Conservation (phyloP, 2,888 invertebrate species). For the Drosophila setosimentum region DNA sequence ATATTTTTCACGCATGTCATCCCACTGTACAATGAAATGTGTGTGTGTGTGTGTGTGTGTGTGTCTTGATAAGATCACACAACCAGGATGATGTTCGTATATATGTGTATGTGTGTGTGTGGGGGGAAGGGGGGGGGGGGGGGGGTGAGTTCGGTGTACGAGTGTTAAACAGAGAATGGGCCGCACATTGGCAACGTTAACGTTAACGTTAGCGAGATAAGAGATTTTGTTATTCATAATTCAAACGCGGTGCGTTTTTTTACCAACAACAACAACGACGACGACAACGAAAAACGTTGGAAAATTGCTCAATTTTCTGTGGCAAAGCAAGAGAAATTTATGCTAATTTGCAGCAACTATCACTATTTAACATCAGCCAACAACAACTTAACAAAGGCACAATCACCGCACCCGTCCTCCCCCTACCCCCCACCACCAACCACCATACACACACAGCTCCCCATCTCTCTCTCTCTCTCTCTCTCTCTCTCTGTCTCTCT, state of each 20-base stretch:
- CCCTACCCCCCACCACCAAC: neutral
- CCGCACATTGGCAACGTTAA: conserved; percentile 5
- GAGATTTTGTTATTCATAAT: conserved; percentile 64
- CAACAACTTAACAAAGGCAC: conserved; percentile 16
- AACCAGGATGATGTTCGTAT: neutral
- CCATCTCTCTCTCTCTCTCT: neutral
- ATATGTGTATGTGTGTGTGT: neutral
- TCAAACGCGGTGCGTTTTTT: conserved; percentile 42
- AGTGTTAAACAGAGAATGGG: conserved; percentile 9
- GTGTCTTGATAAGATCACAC: conserved; percentile 54
- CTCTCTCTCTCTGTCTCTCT: neutral
- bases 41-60: neutral
- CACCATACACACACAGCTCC: neutral
- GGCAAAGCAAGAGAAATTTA: conserved; percentile 69
- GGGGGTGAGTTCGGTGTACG: too few relatives aligned
- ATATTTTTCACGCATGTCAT: conserved; percentile 54
- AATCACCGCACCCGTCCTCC: too few relatives aligned
- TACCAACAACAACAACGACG: conserved; percentile 23
- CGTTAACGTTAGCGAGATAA: conserved; percentile 58
- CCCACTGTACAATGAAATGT: conserved; percentile 12
- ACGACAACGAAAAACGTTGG: conserved; percentile 55
- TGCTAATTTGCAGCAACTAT: conserved; percentile 77
- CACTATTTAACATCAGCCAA: conserved; percentile 64
- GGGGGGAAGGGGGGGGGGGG: neutral
- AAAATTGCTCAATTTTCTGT: conserved; percentile 80